These are phyloP conservation scores for Lasioglossum calceatum DNA, from an alignment of 2,888 invertebrate genomes.

Conservation along the genomic window DNA sequence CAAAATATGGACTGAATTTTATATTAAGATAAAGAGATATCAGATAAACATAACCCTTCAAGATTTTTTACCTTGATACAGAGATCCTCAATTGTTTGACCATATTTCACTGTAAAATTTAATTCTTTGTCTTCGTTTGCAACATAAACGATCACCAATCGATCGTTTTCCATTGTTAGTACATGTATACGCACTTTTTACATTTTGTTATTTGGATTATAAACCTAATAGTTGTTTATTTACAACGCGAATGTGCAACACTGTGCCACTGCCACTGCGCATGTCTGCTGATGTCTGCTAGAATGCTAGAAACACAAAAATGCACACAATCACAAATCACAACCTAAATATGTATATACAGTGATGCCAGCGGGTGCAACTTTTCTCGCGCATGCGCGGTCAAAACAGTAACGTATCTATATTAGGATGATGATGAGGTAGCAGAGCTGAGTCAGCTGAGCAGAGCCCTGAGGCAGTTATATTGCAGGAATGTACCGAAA, in stretches of 20 bases:
- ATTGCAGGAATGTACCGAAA: too few relatives aligned
- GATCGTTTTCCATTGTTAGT: constrained; percentile 77
- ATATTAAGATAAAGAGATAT: neutral
- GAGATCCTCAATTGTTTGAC: constrained; percentile 79
- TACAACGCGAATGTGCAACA: constrained; percentile 27
- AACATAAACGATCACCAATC: constrained; percentile 74
- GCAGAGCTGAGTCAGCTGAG: too few relatives aligned
- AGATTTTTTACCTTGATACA: constrained; percentile 77
- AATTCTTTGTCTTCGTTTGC: constrained; percentile 77
- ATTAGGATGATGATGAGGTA: too few relatives aligned
- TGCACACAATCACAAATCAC: neutral
- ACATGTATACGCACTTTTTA: constrained; percentile 25
- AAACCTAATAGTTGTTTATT: constrained; percentile 45
- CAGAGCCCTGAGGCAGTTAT: too few relatives aligned
- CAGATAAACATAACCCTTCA: neutral
- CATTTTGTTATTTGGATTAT: constrained; percentile 34
- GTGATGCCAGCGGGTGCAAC: too few relatives aligned
- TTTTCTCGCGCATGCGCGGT: too few relatives aligned
- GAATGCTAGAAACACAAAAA: constrained; percentile 7
- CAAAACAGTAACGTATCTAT: too few relatives aligned
- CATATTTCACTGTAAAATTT: constrained; percentile 71
- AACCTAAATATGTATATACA: too few relatives aligned
- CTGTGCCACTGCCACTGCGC: constrained; percentile 31
- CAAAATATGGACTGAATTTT: neutral
- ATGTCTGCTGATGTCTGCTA: too few relatives aligned